phyloP scores from a whole-genome alignment of 2,797 vertebrate species.

The Sparus aurata region DNA sequence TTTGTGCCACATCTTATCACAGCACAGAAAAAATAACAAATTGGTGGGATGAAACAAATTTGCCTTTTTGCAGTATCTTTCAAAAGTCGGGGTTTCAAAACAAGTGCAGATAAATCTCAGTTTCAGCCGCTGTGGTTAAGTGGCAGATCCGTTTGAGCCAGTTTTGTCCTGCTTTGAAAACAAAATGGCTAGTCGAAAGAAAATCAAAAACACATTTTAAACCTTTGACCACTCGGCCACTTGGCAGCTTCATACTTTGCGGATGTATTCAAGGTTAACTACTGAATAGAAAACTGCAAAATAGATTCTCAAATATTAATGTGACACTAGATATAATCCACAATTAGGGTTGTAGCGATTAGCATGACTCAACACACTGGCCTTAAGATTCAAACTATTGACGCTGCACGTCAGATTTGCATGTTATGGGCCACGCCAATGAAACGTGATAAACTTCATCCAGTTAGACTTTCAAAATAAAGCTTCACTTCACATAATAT shows the following conservation, averaged over 20 bases:
- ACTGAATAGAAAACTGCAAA: background rate
- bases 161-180: conserved; percentile 2
- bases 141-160: background rate
- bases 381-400: too few species aligned
- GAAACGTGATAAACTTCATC: too few species aligned
- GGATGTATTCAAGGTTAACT: background rate
- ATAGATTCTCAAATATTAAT: background rate
- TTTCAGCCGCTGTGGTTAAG: background rate
- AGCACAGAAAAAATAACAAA: background rate
- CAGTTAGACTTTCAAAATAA: too few species aligned
- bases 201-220: background rate
- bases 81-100: background rate
- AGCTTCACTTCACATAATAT: too few species aligned
- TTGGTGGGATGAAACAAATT: conserved; percentile 12
- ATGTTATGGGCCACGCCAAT: too few species aligned
- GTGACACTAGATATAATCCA: background rate
- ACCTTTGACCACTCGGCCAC: background rate
- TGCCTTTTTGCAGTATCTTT: conserved; percentile 6
- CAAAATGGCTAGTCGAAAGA: background rate
- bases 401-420: too few species aligned
- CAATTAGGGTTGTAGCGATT: too few species aligned
- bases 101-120: background rate
- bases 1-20: conserved; percentile 5
- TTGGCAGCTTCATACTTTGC: background rate
- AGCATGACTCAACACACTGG: too few species aligned